These are phyloP conservation scores for Hesperophylax magnus DNA, from an alignment of 1,140 invertebrate genomes.

Conservation along the genomic window DNA sequence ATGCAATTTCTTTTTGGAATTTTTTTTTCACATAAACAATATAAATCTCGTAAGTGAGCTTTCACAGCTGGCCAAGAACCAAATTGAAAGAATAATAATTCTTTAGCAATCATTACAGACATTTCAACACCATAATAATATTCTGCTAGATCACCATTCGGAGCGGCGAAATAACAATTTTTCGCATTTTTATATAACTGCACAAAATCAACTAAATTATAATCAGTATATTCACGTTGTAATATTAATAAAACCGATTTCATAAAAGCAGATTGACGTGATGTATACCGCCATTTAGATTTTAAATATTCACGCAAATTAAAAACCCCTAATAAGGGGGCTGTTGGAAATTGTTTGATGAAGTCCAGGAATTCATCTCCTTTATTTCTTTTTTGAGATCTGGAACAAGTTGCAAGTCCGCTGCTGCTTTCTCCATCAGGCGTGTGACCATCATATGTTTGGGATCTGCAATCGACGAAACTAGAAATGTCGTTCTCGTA, in stretches of 20 bases:
- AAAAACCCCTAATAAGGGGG: no score
- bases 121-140: not conserved
- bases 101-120: not conserved
- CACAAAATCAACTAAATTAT: not conserved
- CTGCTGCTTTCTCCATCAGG: not conserved
- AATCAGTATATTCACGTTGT: not conserved
- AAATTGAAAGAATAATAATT: not conserved
- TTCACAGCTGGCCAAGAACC: not conserved
- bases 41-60: not conserved
- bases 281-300: not conserved
- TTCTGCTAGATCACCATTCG: not conserved
- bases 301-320: not conserved
- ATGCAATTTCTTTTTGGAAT: conserved; percentile 55
- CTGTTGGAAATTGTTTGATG: not conserved
- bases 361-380: conserved; percentile 20
- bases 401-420: not conserved
- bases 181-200: not conserved
- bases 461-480: no score
- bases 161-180: not conserved
- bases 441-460: not conserved
- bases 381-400: conserved; percentile 1
- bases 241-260: conserved; percentile 8
- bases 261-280: not conserved
- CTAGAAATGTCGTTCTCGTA: no score
- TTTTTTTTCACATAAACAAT: conserved; percentile 36